Evolutionary conservation across 2,113 vertebrate genomes (phyloP).

Genomic region (Nibea coibor): DNA sequence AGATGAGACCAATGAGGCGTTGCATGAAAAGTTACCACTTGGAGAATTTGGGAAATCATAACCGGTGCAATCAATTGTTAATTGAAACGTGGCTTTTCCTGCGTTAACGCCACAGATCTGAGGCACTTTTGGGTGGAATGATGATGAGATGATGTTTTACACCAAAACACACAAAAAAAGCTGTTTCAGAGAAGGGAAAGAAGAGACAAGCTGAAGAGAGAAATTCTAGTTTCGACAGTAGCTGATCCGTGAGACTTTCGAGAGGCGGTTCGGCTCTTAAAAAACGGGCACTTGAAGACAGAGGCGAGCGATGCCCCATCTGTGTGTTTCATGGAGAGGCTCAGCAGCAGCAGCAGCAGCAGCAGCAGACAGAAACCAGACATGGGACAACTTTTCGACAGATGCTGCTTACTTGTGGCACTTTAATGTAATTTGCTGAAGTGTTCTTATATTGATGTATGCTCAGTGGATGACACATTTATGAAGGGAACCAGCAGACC

Average conservation of each 20-base stretch:
- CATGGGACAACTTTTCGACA: constrained; percentile 49
- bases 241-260: constrained; percentile 16
- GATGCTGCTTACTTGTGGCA: constrained; percentile 46
- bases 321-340: constrained; percentile 54
- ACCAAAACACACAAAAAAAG: not conserved
- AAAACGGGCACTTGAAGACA: constrained; percentile 23
- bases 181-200: constrained; percentile 3
- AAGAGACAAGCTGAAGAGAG: constrained; percentile 5
- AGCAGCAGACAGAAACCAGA: constrained; percentile 33
- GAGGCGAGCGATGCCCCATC: constrained; percentile 42
- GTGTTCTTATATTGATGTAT: constrained; percentile 42
- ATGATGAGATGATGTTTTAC: constrained; percentile 25
- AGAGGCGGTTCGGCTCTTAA: constrained; percentile 37
- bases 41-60: not conserved
- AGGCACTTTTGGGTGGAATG: constrained; percentile 14
- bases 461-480: constrained; percentile 32
- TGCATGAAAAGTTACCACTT: constrained; percentile 5
- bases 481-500: not conserved
- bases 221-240: constrained; percentile 26
- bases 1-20: constrained; percentile 12
- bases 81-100: not conserved
- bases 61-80: not conserved
- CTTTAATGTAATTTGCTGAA: constrained; percentile 48
- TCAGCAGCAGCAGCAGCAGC: constrained; percentile 19
- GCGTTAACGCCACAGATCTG: not conserved